Evolutionary conservation across 1,140 invertebrate species (phyloP), one percentile per base, ranked within the genome.

Genomic region (Pentalonia nigronervosa): DNA sequence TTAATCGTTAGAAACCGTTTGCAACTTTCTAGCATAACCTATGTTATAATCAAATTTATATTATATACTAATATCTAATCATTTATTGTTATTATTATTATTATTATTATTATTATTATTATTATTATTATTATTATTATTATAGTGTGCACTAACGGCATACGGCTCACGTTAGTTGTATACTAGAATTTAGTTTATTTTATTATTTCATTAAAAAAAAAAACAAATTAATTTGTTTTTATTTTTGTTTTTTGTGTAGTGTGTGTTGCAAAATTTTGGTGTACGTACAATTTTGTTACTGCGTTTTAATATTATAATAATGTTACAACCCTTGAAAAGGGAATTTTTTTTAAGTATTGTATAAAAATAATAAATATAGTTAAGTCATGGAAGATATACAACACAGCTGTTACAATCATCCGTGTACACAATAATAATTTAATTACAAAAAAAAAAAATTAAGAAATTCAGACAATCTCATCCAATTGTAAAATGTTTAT

Each of bases 221-320:
- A 30, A 45, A 60, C 9, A 45, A 90, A 60, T 90, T 56, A 56
- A 86, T 86, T 91, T 45, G 48, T 86, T 84, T 92, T 92, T 84
- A 17, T 81, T 90, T 90, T 88, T 88, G 47, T 88, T 90, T 90
- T 90, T 81, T 83, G n/a, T 93, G 81, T 93, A 93, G 91, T 83
- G 76, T 92, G 91, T 92, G 91, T 93, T 67, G 91, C 91, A 93
- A 93, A 92, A 86, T 93, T 93, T 93, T 93, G 91, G 48, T 93
- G 91, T 93, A 93, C 91, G 91, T 93, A 93, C 91, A 93, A 93
- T 93, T 93, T 93, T 93, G 91, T 93, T 93, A 93, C 91, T 93
- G 91, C 67, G 76, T 93, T 93, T 93, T 93, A 93, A 93, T 93
- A 93, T 92, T 81, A 93, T 93, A 93, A 83, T 83, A 86, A 86